Percentiles rank a stretch among this genome's conserved stretches.
phyloP scores from a whole-genome alignment of 2,113 vertebrate genomes.

The Mesembrinibis cayennensis region DNA sequence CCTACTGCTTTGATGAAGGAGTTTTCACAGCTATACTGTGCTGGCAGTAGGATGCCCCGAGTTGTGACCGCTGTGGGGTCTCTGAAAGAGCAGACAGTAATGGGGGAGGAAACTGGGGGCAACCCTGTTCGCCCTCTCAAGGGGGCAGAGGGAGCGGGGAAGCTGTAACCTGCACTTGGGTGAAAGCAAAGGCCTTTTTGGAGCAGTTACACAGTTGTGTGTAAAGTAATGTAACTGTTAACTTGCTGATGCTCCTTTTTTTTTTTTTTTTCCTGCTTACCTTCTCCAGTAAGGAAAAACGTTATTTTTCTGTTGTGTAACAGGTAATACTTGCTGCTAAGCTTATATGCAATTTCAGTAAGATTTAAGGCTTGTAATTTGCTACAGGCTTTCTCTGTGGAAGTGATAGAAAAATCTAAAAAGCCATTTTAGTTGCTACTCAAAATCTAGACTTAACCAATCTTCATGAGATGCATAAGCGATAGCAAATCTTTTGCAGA shows the following conservation, averaged over 20 bases:
- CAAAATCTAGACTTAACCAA: not conserved
- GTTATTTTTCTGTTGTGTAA: not conserved
- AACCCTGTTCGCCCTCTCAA: fast-evolving
- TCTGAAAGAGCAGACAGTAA: not conserved
- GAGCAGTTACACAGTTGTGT: not conserved
- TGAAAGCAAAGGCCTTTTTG: not conserved
- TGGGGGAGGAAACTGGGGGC: not conserved
- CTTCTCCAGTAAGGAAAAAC: not conserved
- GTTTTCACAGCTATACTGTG: not conserved
- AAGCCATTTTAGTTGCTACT: not conserved
- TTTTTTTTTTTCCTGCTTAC: not conserved
- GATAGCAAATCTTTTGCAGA: not conserved
- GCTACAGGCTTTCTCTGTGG: not conserved
- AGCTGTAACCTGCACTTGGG: not conserved
- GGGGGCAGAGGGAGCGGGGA: not conserved
- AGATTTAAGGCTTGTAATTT: not conserved
- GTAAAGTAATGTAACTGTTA: not conserved
- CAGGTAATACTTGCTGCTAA: not conserved
- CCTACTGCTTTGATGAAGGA: not conserved
- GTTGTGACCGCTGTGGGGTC: not conserved
- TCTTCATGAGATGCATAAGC: not conserved
- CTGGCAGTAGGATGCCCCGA: not conserved
- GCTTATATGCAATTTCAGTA: not conserved
- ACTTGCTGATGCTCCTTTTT: not conserved
- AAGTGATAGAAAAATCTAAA: not conserved